Base-by-base conservation (phyloP, 2,113 vertebrate genomes). In the Labeo catla region DNA sequence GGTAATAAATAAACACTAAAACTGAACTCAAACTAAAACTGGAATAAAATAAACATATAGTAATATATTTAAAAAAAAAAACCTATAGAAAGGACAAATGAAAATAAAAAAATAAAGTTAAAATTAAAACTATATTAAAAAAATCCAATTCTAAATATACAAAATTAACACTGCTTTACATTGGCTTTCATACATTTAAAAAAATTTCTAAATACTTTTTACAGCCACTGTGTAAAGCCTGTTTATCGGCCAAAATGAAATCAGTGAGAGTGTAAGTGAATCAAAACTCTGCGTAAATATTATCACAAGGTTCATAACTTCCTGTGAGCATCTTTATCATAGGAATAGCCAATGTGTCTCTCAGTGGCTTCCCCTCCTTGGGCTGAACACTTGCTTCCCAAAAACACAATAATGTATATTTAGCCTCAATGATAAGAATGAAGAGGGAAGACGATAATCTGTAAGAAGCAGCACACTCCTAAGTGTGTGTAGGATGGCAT, bases 361-460 rank as follows among this genome's bases (percentile, higher is more conserved):
- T 82, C 76, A 15, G 90, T 92, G 90, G 78, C 91, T 95, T 95
- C 93, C 93, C 90, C 90, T 88, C 89, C 66, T 87, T 91, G 59
- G 80, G 88, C 88, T 88, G 92, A 94, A 92, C 39, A 2, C 91
- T 91, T 92, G 86, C 28, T 87, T 88, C 84, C 74, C 87, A 93
- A 93, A 92, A 89, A 84, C 89, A 88, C 54, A 83, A 87, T 90
- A 92, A 93, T 80, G 34, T 90, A 88, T 91, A 88, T 88, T 93
- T 92, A 93, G 93, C 88, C 86, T 81, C 66, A 85, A 92, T 95
- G 95, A 96, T 95, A 96, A 95, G 91, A 39, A 79, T 91, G 85
- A 81, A 85, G 50, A 86, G 91, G 92, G 89, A 93, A 95, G 86
- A 89, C 83, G 93, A 92, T 91, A 94, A 95, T 95, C 92, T 93